Evolutionary conservation across 2,888 invertebrate species (phyloP).

Genomic region (Calameuta idolon): DNA sequence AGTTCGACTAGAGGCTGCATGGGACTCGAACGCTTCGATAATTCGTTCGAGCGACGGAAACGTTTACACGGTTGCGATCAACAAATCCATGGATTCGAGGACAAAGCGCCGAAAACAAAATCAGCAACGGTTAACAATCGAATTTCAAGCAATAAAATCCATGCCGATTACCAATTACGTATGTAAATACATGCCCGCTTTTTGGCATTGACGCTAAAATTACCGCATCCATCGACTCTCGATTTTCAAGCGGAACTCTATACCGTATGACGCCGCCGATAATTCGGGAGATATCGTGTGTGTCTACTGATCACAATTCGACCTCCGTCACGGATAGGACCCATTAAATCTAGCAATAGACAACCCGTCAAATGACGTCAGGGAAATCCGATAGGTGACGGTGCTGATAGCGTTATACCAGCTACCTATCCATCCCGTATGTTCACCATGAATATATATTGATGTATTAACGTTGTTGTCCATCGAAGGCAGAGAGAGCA

Average conservation of each 20-base stretch:
- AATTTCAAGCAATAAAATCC: constrained; percentile 45
- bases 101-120: constrained; percentile 47
- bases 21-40: too few species aligned
- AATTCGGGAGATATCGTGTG: background rate
- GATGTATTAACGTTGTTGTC: constrained; percentile 28
- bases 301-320: background rate
- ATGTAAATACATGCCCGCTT: constrained; percentile 45
- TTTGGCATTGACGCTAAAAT: background rate
- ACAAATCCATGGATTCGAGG: constrained; percentile 14
- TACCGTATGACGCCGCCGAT: background rate
- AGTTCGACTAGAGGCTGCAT: too few species aligned
- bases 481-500: constrained; percentile 27
- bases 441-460: constrained; percentile 22
- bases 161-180: constrained; percentile 50
- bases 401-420: constrained; percentile 15
- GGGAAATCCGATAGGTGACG: constrained; percentile 35
- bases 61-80: too few species aligned
- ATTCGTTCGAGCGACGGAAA: too few species aligned
- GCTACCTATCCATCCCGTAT: constrained; percentile 7
- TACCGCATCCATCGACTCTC: background rate
- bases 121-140: constrained; percentile 46
- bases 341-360: constrained; percentile 32
- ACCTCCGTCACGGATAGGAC: background rate
- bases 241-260: background rate
- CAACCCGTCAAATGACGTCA: constrained; percentile 25